Base-by-base conservation (phyloP, 2,797 vertebrate species). In the Galago senegalensis region DNA sequence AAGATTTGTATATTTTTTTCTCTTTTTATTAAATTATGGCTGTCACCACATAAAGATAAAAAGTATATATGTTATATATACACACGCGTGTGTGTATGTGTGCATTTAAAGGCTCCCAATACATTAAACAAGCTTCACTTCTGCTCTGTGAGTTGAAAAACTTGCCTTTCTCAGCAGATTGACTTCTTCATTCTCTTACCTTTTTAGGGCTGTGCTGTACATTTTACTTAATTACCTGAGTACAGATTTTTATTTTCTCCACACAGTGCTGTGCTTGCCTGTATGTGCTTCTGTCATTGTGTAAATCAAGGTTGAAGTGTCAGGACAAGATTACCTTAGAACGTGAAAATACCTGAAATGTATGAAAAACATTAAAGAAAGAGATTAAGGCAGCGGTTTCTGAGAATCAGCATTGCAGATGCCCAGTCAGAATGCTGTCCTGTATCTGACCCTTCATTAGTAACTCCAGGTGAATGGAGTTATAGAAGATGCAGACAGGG, bases 21-120 rank as follows among this genome's bases (percentile, higher is more conserved):
- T 81, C 95, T 96, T 98, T 97, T 98, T 91, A 96, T 98, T 98
- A 98, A 98, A 98, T 98, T 98, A 97, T 96, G 95, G 97, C 95
- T 96, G 95, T 96, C 93, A 97, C 97, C 95, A 98, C 97, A 89
- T 93, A 97, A 98, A 97, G 96, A 98, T 98, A 40, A 86, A 97
- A 96, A 82, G 46, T 69, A 83, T 80, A 20, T 94, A 70, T 89
- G 43, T 94, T 91, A 53, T 53, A 5, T 53, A 53, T 53, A 16
- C 49, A 53, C 14, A 53, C 49, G 16, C 49, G 3, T 53, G 14
- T 53, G 49, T 53, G 49, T 5, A 14, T 53, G 14, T 53, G 14
- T 53, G 49, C 4, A 53, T 91, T 60, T 60, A 87, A 91, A 97
- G 65, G 34, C 82, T 63, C 63, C 85, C 88, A 69, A 88, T 60